Percentiles rank a stretch among this genome's conserved stretches.
phyloP scores from a whole-genome alignment of 1,140 invertebrate genomes.

The Neodiprion virginianus region DNA sequence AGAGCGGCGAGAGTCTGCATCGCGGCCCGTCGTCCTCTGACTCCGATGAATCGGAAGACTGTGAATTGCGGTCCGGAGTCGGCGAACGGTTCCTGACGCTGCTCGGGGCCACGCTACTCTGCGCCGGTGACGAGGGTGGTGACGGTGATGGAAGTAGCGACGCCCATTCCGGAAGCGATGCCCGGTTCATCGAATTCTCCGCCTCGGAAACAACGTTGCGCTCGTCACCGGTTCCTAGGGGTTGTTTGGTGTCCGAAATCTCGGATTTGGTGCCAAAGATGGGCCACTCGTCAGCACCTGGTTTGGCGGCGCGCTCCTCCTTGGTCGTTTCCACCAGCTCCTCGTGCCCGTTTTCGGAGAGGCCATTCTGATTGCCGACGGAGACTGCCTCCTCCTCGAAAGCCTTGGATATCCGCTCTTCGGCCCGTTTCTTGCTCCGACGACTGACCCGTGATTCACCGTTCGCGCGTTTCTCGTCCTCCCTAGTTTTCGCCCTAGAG shows the following conservation, averaged over 20 bases:
- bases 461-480: neutral
- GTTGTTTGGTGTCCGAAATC: neutral
- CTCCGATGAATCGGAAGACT: conserved; percentile 28
- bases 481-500: neutral
- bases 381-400: conserved; percentile 39
- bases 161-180: neutral
- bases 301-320: neutral
- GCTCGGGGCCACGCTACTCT: conserved; percentile 17
- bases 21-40: conserved; percentile 32
- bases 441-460: conserved; percentile 33
- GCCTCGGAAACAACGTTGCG: neutral
- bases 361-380: neutral
- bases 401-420: conserved; percentile 42
- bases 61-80: conserved; percentile 33
- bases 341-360: conserved; percentile 18
- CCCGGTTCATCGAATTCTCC: neutral
- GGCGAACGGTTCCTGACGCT: conserved; percentile 27
- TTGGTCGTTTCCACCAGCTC: conserved; percentile 17
- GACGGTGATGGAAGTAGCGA: neutral
- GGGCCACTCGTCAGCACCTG: neutral
- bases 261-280: neutral
- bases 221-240: neutral
- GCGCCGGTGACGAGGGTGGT: neutral
- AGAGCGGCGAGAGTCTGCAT: conserved; percentile 49
- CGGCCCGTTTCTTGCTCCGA: conserved; percentile 53